These are phyloP conservation scores for Syritta pipiens DNA, from an alignment of 2,888 invertebrate genomes.

Conservation along the genomic window DNA sequence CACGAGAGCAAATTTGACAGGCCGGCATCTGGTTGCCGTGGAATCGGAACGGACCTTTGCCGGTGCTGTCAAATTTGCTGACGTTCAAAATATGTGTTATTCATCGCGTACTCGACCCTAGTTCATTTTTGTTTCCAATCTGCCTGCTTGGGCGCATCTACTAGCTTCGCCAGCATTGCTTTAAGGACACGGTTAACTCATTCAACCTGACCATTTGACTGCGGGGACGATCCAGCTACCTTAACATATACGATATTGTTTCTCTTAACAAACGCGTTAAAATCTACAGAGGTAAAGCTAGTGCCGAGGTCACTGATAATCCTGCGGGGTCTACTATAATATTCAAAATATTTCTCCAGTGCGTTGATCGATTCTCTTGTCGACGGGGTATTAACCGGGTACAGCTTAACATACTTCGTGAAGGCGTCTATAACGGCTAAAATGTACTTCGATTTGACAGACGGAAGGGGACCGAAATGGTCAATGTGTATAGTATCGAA, in stretches of 20 bases:
- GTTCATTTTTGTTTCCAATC: conserved; percentile 4
- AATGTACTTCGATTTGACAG: background rate
- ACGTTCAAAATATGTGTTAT: too few species aligned
- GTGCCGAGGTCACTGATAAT: conserved; percentile 36
- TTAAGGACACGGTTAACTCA: conserved; percentile 13
- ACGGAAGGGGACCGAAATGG: conserved; percentile 3
- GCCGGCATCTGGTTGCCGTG: too few species aligned
- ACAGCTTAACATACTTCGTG: conserved; percentile 14
- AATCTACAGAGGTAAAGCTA: conserved; percentile 33
- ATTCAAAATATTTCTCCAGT: conserved; percentile 11
- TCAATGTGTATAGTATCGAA: conserved; percentile 24
- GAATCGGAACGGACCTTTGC: too few species aligned
- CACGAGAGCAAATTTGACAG: too few species aligned
- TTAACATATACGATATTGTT: conserved; percentile 25
- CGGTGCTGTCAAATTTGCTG: too few species aligned
- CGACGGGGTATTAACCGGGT: background rate
- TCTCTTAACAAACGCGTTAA: conserved; percentile 6
- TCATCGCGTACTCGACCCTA: conserved; percentile 4
- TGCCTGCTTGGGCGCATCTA: conserved; percentile 4
- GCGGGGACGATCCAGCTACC: conserved; percentile 34
- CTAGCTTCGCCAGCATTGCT: conserved; percentile 13
- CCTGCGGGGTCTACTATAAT: conserved; percentile 31
- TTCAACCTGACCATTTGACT: conserved; percentile 41
- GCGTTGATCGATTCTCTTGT: background rate
- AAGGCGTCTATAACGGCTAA: conserved; percentile 8